These are phyloP conservation scores for Eupithecia subfuscata DNA, from an alignment of 2,888 invertebrate genomes.

Conservation along the genomic window DNA sequence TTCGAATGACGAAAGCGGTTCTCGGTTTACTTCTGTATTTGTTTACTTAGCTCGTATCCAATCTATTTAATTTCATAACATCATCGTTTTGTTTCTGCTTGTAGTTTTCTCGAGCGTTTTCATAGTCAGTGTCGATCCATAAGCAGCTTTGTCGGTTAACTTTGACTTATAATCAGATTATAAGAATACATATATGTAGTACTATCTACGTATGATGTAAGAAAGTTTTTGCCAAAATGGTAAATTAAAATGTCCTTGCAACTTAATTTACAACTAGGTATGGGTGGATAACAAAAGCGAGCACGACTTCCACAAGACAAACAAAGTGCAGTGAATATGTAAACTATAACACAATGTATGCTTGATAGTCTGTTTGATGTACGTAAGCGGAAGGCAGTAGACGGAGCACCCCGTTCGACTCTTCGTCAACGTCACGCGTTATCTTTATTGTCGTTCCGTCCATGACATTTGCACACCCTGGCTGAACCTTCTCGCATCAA, in stretches of 20 bases:
- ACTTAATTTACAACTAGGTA: background rate
- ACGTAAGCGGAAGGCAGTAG: slow-evolving; percentile 19
- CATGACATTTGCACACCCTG: slow-evolving; percentile 75
- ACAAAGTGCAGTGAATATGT: background rate
- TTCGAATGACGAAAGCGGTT: slow-evolving; percentile 24
- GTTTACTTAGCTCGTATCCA: background rate
- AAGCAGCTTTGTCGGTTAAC: background rate
- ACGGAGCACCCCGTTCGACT: slow-evolving; percentile 2
- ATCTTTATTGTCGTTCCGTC: slow-evolving; percentile 67
- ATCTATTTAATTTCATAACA: background rate
- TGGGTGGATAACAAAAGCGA: background rate
- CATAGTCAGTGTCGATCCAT: background rate
- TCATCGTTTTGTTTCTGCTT: background rate
- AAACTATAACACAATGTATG: slow-evolving; percentile 1
- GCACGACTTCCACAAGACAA: background rate
- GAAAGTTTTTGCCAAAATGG: background rate
- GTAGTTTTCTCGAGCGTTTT: background rate
- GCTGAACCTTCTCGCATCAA: slow-evolving; percentile 50
- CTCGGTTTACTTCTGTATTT: slow-evolving; percentile 23
- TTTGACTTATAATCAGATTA: background rate
- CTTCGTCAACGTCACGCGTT: slow-evolving; percentile 47
- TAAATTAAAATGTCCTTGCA: background rate
- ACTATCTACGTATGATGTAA: background rate
- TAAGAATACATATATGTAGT: background rate
- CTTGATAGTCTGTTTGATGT: background rate